Base-by-base conservation (phyloP, 1,140 invertebrate genomes). In the Saccostrea glomerata region DNA sequence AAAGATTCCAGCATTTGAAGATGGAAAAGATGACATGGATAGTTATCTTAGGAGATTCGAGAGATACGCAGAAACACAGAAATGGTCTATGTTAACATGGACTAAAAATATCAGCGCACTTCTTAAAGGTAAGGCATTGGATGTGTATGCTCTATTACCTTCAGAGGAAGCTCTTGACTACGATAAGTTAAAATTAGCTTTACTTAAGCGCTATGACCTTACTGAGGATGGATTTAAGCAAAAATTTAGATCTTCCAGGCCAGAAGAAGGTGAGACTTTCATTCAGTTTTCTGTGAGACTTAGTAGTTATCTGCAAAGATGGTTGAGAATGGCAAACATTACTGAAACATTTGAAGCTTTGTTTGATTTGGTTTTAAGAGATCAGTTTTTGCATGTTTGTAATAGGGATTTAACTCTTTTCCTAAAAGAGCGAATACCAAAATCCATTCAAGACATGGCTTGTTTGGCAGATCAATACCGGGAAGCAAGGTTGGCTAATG, bases 131-230 rank as follows among this genome's bases (percentile, higher is more conserved):
- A 36, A 36, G 30, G 30, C 30, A 36, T 36, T 36, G 2, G 86
- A 91, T n/a, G 90, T 90, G 1, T 90, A 90, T 84, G 56, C 87
- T 9, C 17, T 86, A 4, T 73, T 91, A 63, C 84, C 88, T 55
- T 23, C 88, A 17, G 58, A 85, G 4, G 47, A 88, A 40, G 86
- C 87, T 20, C n/a, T 70, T 11, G 83, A 90, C 58, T 91, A 90
- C 63, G 89, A 85, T 36, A 63, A 85, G 12, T 82, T 91, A 17
- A 91, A 90, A 86, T 58, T 56, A 55, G 90, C 87, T n/a, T 47
- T 91, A 17, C 73, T 89, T 15, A 86, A 89, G 55, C 73, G 90
- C 4, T 91, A 70, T 30, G 84, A 90, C 36, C 85, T 91, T n/a
- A 89, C 90, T 12, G 89, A 88, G 82, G 89, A 91, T 36, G 30